Evolutionary conservation across 35 echinoderm and acorn worm genomes (phyloP), one percentile per base, ranked within the genome.

Genomic region (Apostichopus japonicus): DNA sequence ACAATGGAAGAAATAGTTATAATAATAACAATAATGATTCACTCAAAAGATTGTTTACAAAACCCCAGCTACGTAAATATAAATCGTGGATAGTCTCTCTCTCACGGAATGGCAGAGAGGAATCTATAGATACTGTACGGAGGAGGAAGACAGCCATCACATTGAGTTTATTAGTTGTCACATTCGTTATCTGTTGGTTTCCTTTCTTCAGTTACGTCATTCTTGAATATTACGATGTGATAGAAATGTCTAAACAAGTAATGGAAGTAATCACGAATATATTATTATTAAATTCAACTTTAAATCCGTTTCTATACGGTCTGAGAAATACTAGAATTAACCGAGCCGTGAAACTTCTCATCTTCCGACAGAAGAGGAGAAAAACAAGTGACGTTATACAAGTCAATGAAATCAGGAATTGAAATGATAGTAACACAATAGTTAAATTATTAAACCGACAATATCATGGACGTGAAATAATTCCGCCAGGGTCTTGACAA

Each of bases 291-390:
- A 89, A 89, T 44, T 89, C 86, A 5, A 89, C 86, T 4, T 16
- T 89, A 1, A 89, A 89, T n/a, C 86, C 86, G 6, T 89, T 89
- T 89, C 63, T 89, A 6, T 89, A 89, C 62, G 86, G 86, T 24
- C 17, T 75, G 67, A 59, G 61, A 54, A 89, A 89, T 62, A 8
- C 59, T 13, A 72, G 86, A 22, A 72, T 89, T 19, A 89, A 89
- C 6, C 57, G 44, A 22, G 86, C 86, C 17, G 67, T 89, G 15
- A 89, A 54, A 24, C 11, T 27, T 57, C 24, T 89, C 8, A 19
- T 89, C 10, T 59, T 6, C 53, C 16, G 81, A 84, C 10, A 27
- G 1, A 6, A 55, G 6, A 27, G 33, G 0, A 84, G 56, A 57
- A 56, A 21, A 84, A 24, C 27, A 2, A 22, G 17, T n/a, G 71